A percentile compares a stretch with the other conserved stretches of the same genome.
Evolutionary conservation across 1,140 invertebrate species (phyloP).

Genomic region (Laupala kohalensis): DNA sequence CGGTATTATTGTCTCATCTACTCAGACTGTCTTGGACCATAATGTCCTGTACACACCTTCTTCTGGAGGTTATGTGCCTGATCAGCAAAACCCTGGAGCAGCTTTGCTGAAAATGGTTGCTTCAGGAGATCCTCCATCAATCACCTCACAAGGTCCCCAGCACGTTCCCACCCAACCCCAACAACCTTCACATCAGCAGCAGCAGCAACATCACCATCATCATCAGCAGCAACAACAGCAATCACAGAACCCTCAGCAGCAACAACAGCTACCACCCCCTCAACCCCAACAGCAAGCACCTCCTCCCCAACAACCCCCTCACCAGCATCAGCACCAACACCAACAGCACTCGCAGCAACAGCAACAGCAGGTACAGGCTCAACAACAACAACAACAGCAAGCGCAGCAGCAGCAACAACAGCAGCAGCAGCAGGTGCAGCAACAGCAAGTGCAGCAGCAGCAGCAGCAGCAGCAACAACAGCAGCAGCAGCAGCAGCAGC

Average conservation of each 20-base stretch:
- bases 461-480: slow-evolving; percentile 21
- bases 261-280: slow-evolving; percentile 24
- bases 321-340: slow-evolving; percentile 15
- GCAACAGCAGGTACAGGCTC: slow-evolving; percentile 16
- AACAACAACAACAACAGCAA: slow-evolving; percentile 22
- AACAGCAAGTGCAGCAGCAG: slow-evolving; percentile 9
- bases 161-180: slow-evolving; percentile 17
- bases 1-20: slow-evolving; percentile 9
- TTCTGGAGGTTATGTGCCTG: neutral
- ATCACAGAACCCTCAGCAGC: slow-evolving; percentile 30
- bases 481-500: slow-evolving; percentile 23
- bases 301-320: neutral
- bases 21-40: slow-evolving; percentile 22
- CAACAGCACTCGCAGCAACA: slow-evolving; percentile 12
- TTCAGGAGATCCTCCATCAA: slow-evolving; percentile 14
- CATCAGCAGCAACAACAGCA: slow-evolving; percentile 30
- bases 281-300: neutral
- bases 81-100: slow-evolving; percentile 1
- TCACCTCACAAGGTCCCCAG: neutral
- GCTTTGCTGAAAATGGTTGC: slow-evolving; percentile 31
- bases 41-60: slow-evolving; percentile 3
- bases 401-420: slow-evolving; percentile 24
- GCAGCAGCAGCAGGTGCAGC: slow-evolving; percentile 7
- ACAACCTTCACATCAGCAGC: neutral
- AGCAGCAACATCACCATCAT: slow-evolving; percentile 21